These are phyloP conservation scores for Remorina albescens DNA, from an alignment of 2,797 vertebrate species.

Conservation along the genomic window DNA sequence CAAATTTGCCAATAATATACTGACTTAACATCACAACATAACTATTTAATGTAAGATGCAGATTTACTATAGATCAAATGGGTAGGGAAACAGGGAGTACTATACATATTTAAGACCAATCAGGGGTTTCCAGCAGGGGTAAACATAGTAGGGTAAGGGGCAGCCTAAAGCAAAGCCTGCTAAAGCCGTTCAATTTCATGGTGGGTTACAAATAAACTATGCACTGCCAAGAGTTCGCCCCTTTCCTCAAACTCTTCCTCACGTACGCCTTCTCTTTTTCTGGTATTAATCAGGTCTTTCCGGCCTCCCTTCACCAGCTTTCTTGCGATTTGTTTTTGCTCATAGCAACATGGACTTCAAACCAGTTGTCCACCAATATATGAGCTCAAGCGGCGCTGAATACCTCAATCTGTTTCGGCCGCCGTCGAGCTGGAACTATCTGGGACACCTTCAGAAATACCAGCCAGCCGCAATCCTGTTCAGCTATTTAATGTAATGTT, in stretches of 20 bases:
- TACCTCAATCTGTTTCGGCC: constrained; percentile 60
- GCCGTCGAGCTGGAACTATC: constrained; percentile 67
- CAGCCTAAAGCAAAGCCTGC: constrained; percentile 71
- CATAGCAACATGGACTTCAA: constrained; percentile 69
- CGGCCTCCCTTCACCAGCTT: constrained; percentile 66
- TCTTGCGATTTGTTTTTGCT: constrained; percentile 78
- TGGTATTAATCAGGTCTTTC: constrained; percentile 83
- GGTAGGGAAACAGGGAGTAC: constrained; percentile 20
- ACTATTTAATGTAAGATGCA: not conserved
- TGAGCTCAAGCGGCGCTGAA: constrained; percentile 43
- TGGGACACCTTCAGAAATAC: constrained; percentile 77
- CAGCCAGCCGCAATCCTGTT: constrained; percentile 69
- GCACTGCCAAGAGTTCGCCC: constrained; percentile 70
- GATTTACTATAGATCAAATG: constrained; percentile 1
- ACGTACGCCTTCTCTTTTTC: constrained; percentile 51
- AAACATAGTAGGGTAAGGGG: constrained; percentile 66
- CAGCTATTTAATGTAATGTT: constrained; percentile 88
- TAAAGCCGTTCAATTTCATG: constrained; percentile 85
- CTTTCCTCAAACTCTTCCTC: constrained; percentile 62
- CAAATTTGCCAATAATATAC: not conserved
- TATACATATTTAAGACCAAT: constrained; percentile 41
- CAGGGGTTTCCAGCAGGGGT: constrained; percentile 60
- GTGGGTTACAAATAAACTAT: constrained; percentile 84
- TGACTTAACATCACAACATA: not conserved
- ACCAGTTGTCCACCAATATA: constrained; percentile 64